These are phyloP conservation scores for Dicrostonyx torquatus DNA, from an alignment of 2,797 vertebrate genomes.

Conservation along the genomic window DNA sequence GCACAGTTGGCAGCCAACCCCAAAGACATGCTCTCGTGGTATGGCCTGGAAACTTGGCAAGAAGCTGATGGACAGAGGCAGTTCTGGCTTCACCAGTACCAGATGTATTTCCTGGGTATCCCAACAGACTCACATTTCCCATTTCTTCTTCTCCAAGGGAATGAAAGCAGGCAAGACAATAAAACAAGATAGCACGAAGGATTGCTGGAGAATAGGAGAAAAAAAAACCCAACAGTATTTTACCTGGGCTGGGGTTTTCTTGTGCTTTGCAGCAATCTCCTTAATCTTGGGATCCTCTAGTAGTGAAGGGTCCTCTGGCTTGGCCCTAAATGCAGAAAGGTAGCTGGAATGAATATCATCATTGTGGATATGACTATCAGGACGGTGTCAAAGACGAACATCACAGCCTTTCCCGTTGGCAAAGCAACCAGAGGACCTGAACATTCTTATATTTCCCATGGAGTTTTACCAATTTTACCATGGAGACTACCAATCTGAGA, in stretches of 20 bases:
- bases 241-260: constrained; percentile 86
- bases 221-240: not conserved
- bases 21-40: rapidly evolving
- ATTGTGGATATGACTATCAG: not conserved
- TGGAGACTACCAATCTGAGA: not conserved
- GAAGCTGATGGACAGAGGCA: not conserved
- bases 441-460: not conserved
- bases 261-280: constrained; percentile 90
- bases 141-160: not conserved
- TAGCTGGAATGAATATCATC: not conserved
- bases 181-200: not conserved
- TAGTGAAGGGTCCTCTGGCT: constrained; percentile 90
- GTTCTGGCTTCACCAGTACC: not conserved
- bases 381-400: not conserved
- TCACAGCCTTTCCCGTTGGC: not conserved
- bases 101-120: not conserved
- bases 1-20: not conserved
- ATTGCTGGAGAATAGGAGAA: too few species aligned
- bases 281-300: constrained; percentile 91
- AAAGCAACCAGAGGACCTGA: not conserved
- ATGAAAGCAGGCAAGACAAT: not conserved
- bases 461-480: not conserved
- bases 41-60: not conserved
- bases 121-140: not conserved
- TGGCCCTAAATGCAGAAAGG: constrained; percentile 85